phyloP scores from a whole-genome alignment of 2,797 vertebrate species.

The Pipistrellus pygmaeus region DNA sequence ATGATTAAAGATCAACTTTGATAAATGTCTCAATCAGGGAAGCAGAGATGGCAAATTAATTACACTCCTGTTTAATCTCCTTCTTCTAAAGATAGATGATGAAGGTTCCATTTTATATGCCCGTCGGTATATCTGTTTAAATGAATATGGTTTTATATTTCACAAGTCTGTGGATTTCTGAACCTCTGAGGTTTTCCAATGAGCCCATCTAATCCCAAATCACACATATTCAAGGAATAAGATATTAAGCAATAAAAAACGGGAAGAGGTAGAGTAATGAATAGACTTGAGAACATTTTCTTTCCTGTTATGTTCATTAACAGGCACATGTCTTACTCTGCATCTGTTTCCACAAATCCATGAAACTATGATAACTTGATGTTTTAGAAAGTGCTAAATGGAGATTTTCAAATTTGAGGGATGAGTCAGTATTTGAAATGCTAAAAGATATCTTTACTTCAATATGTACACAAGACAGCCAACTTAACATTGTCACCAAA shows the following conservation, averaged over 20 bases:
- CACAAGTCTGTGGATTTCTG: slow-evolving; percentile 64
- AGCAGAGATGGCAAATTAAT: slow-evolving; percentile 70
- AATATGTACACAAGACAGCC: neutral
- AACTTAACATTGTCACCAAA: neutral
- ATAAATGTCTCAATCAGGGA: slow-evolving; percentile 66
- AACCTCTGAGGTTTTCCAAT: slow-evolving; percentile 66
- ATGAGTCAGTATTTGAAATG: slow-evolving; percentile 12
- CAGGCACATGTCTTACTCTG: slow-evolving; percentile 10
- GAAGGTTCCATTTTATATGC: slow-evolving; percentile 45
- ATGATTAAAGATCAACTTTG: slow-evolving; percentile 64
- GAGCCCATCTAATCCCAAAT: slow-evolving; percentile 64
- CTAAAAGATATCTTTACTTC: slow-evolving; percentile 37
- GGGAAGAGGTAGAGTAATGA: slow-evolving; percentile 34
- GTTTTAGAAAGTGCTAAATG: slow-evolving; percentile 56
- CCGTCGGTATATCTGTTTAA: slow-evolving; percentile 59
- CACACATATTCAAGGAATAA: slow-evolving; percentile 67
- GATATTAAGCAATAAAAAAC: slow-evolving; percentile 68
- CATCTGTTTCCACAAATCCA: slow-evolving; percentile 34
- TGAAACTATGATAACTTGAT: slow-evolving; percentile 31
- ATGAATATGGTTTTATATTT: slow-evolving; percentile 59
- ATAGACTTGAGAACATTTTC: slow-evolving; percentile 30
- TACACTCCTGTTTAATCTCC: slow-evolving; percentile 68
- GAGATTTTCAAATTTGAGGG: neutral
- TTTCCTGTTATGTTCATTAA: slow-evolving; percentile 43
- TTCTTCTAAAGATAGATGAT: slow-evolving; percentile 60